A percentile compares a stretch with the other conserved stretches of the same genome.
Conservation (phyloP, 2,113 vertebrate genomes). For the Heliornis fulica region DNA sequence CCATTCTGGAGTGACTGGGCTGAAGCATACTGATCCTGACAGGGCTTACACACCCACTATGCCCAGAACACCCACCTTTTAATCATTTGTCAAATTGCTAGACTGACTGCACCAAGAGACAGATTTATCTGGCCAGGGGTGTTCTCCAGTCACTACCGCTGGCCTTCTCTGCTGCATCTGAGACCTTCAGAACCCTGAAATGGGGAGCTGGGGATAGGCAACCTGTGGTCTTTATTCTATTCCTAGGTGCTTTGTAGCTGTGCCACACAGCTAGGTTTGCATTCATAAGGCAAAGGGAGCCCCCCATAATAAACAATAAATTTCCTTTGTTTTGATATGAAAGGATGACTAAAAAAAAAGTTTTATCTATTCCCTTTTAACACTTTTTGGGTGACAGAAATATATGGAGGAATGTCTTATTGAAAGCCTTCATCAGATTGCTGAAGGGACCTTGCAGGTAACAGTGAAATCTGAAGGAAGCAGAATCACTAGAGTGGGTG, state of each 20-base stretch:
- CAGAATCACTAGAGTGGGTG: not conserved
- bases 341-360: not conserved
- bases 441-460: not conserved
- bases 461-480: not conserved
- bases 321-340: not conserved
- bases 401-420: not conserved
- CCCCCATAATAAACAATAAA: not conserved
- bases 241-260: not conserved
- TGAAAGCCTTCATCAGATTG: not conserved
- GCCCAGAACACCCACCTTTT: not conserved
- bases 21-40: not conserved
- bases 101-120: not conserved
- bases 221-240: not conserved
- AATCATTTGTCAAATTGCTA: not conserved
- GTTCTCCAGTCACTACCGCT: not conserved
- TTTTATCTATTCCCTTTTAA: not conserved
- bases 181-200: not conserved
- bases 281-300: not conserved
- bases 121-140: not conserved
- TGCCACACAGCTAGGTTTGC: not conserved
- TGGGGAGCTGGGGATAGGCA: not conserved
- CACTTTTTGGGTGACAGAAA: not conserved
- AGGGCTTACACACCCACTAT: not conserved
- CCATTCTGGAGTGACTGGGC: accelerated
- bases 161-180: not conserved